Percentiles rank a stretch among this genome's conserved stretches.
Conservation (phyloP, 2,888 invertebrate genomes). For the Chrysolina oricalcia region DNA sequence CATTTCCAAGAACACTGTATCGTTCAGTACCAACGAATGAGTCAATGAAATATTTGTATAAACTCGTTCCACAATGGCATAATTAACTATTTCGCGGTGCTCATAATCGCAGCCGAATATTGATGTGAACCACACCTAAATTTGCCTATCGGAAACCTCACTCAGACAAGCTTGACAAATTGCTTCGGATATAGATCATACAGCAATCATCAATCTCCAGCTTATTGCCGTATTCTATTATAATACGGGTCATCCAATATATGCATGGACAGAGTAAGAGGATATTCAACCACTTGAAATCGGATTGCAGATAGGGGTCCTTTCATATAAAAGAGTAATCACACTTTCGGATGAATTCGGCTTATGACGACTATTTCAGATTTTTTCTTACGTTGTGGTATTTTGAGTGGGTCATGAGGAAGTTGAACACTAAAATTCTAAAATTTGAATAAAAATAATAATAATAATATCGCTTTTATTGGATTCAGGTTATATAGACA, state of each 20-base stretch:
- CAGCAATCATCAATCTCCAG: slow-evolving; percentile 45
- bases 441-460: too few relatives aligned
- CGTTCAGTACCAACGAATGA: not conserved
- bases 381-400: not conserved
- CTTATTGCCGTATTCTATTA: slow-evolving; percentile 40
- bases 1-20: too few relatives aligned
- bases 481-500: too few relatives aligned
- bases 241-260: slow-evolving; percentile 36
- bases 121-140: slow-evolving; percentile 37
- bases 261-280: slow-evolving; percentile 33
- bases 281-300: not conserved
- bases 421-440: too few relatives aligned
- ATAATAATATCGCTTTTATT: too few relatives aligned
- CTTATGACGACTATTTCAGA: not conserved
- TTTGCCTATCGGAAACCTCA: slow-evolving; percentile 41
- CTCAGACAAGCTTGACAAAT: slow-evolving; percentile 42
- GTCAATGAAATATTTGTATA: not conserved
- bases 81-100: slow-evolving; percentile 34
- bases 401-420: too few relatives aligned
- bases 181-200: slow-evolving; percentile 45
- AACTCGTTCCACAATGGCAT: not conserved
- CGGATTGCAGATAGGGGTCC: not conserved
- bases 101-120: slow-evolving; percentile 30
- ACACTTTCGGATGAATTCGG: not conserved
- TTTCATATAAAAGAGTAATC: not conserved